Conservation (phyloP, 2,888 invertebrate species). For the Blera fallax region DNA sequence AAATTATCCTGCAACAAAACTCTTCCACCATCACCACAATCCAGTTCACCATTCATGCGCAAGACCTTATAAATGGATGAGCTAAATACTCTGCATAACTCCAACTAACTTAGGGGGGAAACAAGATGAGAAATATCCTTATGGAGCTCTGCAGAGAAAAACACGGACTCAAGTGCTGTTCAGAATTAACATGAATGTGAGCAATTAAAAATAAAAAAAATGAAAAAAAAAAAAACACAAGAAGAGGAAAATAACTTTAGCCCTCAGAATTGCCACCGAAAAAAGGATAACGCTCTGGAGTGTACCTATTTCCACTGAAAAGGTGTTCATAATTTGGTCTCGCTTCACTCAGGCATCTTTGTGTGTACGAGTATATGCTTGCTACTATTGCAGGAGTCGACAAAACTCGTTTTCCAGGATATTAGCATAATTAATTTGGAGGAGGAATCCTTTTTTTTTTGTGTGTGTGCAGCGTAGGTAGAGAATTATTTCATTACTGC, state of each 20-base stretch:
- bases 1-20: slow-evolving; percentile 33
- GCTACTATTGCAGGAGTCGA: slow-evolving; percentile 30
- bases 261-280: background rate
- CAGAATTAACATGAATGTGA: slow-evolving; percentile 27
- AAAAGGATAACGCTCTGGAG: background rate
- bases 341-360: background rate
- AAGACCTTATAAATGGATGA: slow-evolving; percentile 21
- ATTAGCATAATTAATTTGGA: slow-evolving; percentile 67
- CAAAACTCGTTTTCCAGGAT: slow-evolving; percentile 46
- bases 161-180: background rate
- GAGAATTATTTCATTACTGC: slow-evolving; percentile 38
- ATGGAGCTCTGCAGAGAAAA: background rate
- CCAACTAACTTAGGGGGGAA: background rate
- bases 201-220: slow-evolving; percentile 22
- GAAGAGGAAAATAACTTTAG: slow-evolving; percentile 8
- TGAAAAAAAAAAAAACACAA: background rate
- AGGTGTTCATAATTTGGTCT: slow-evolving; percentile 44
- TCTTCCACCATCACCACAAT: background rate
- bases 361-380: background rate
- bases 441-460: slow-evolving; percentile 29
- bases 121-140: background rate
- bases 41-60: slow-evolving; percentile 12
- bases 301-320: background rate
- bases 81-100: slow-evolving; percentile 36
- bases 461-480: background rate